phyloP scores from a whole-genome alignment of 2,113 vertebrate genomes.

The Lagopus muta region DNA sequence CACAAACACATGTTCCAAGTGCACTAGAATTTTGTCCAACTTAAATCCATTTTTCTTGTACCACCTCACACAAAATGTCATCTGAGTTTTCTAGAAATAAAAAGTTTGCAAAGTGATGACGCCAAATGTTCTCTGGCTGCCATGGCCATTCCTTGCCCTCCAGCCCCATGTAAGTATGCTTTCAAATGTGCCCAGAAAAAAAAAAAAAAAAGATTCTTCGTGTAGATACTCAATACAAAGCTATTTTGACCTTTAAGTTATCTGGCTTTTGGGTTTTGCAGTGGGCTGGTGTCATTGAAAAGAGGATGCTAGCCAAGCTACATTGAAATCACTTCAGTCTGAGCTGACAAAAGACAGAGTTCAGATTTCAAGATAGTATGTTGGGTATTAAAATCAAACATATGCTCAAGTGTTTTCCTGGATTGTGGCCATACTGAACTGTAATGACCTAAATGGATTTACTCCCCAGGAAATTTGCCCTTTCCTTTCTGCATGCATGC shows the following conservation, averaged over 20 bases:
- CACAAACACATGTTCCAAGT: neutral
- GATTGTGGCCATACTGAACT: neutral
- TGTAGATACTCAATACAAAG: neutral
- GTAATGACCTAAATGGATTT: neutral
- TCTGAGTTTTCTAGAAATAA: neutral
- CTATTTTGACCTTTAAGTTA: neutral
- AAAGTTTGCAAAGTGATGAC: fast-evolving
- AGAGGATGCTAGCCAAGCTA: neutral
- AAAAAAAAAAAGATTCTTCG: neutral
- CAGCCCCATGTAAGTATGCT: neutral
- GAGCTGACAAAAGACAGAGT: neutral
- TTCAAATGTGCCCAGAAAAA: neutral
- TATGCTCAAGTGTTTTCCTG: neutral
- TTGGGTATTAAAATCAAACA: neutral
- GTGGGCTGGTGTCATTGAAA: neutral
- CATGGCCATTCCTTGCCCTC: neutral
- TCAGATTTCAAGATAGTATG: neutral
- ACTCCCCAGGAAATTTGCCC: neutral
- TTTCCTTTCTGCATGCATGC: neutral
- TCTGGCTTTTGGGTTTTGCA: neutral
- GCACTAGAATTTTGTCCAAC: neutral
- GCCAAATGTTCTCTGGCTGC: neutral
- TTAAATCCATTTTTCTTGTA: neutral
- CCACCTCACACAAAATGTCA: neutral
- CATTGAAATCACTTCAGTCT: neutral